Evolutionary conservation across 2,797 vertebrate species (phyloP).

Genomic region (Bothrops alternatus): DNA sequence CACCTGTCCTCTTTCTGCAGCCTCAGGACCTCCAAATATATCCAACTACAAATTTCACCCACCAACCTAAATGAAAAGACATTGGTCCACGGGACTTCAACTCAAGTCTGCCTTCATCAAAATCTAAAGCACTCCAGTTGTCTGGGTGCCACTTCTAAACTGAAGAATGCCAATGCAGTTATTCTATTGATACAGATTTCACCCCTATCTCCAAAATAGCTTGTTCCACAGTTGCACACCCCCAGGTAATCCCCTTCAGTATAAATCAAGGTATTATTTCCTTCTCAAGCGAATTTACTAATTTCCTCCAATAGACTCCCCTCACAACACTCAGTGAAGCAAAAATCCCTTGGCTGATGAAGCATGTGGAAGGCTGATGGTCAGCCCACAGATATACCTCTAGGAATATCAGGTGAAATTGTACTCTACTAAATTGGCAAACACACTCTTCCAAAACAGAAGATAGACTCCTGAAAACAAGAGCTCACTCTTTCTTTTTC

Average conservation of each 20-base stretch:
- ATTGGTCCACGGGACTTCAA: not conserved
- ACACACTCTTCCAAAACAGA: not conserved
- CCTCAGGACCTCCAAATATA: no score
- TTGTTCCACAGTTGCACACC: not conserved
- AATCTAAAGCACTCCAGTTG: accelerated
- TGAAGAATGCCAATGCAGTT: not conserved
- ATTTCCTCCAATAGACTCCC: not conserved
- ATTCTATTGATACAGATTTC: not conserved
- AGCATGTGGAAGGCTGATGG: not conserved
- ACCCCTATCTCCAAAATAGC: not conserved
- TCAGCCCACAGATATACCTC: not conserved
- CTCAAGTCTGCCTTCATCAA: not conserved
- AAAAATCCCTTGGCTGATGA: not conserved
- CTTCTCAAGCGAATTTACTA: not conserved
- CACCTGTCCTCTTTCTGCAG: not conserved
- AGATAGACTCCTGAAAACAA: no score
- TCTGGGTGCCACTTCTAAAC: not conserved
- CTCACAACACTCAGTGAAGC: not conserved
- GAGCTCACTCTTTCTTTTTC: not conserved
- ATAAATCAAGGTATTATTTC: not conserved
- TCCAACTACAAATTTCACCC: not conserved
- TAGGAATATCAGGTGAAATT: not conserved
- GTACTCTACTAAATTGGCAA: not conserved
- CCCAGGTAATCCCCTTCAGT: not conserved
- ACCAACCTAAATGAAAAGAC: not conserved